A percentile compares a stretch with the other conserved stretches of the same genome.
These are phyloP conservation scores for Phytoseiulus persimilis DNA, from an alignment of 2,888 invertebrate species.

Conservation along the genomic window DNA sequence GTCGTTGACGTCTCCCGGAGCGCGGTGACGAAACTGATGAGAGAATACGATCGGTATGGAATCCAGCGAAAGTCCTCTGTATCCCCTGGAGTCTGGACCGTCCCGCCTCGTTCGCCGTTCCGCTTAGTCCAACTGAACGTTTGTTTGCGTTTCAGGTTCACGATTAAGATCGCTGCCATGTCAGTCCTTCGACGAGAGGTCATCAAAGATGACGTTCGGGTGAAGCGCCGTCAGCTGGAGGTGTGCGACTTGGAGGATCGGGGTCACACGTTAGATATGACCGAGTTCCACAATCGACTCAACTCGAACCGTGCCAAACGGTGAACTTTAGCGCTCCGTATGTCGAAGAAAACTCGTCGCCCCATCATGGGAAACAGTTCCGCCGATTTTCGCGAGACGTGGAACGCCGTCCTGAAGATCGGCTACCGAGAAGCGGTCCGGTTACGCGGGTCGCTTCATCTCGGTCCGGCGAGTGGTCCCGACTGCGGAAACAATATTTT, in stretches of 20 bases:
- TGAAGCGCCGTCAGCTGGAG: constrained; percentile 31
- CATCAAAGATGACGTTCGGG: constrained; percentile 34
- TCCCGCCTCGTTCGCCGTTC: too few species aligned
- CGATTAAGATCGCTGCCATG: constrained; percentile 26
- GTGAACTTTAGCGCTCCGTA: neutral
- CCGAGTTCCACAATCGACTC: neutral
- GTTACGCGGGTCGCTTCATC: too few species aligned
- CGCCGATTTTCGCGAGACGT: too few species aligned
- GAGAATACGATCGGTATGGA: constrained; percentile 30
- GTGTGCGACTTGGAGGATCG: constrained; percentile 24
- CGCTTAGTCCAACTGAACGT: too few species aligned
- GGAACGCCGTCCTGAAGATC: too few species aligned
- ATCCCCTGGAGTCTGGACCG: too few species aligned
- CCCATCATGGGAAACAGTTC: neutral
- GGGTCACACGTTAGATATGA: neutral
- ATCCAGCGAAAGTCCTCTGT: neutral
- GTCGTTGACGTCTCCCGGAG: constrained; percentile 21
- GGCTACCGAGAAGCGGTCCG: too few species aligned
- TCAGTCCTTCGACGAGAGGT: constrained; percentile 28
- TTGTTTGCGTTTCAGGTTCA: neutral
- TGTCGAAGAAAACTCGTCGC: neutral
- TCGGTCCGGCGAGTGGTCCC: neutral
- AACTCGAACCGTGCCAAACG: constrained; percentile 5
- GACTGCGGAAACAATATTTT: neutral
- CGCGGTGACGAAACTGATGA: constrained; percentile 16